phyloP scores from a whole-genome alignment of 2,797 vertebrate genomes.

The Schizothorax lantsangensis region DNA sequence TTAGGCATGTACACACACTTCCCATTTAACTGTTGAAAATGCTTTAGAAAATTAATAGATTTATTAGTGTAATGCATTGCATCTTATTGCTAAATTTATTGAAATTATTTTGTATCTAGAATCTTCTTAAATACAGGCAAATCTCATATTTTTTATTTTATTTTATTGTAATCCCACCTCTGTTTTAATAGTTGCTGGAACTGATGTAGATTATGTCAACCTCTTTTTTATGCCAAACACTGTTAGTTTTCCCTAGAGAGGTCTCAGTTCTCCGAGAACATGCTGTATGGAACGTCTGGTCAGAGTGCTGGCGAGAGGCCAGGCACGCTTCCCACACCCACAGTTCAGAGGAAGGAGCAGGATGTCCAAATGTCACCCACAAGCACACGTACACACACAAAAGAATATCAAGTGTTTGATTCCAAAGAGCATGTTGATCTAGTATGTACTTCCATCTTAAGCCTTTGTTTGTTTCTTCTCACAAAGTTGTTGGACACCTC shows the following conservation, averaged over 20 bases:
- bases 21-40: neutral
- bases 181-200: neutral
- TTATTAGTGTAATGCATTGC: neutral
- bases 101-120: neutral
- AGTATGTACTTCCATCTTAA: constrained; percentile 2
- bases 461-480: constrained; percentile 37
- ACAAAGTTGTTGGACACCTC: constrained; percentile 23
- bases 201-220: constrained; percentile 24
- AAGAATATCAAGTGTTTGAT: constrained; percentile 24
- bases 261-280: constrained; percentile 35
- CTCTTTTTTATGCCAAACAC: neutral
- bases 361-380: constrained; percentile 27
- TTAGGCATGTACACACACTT: neutral
- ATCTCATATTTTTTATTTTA: neutral
- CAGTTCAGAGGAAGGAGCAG: constrained; percentile 5
- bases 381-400: constrained; percentile 20
- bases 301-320: constrained; percentile 19
- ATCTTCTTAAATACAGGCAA: constrained; percentile 1
- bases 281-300: constrained; percentile 47
- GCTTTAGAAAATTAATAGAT: neutral
- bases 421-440: constrained; percentile 29
- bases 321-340: constrained; percentile 29
- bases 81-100: neutral
- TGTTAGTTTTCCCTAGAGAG: constrained; percentile 41
- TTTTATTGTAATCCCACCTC: neutral